Percentiles rank a stretch among this genome's conserved stretches.
Evolutionary conservation across 2,797 vertebrate genomes (phyloP).

Genomic region (Molossus molossus): DNA sequence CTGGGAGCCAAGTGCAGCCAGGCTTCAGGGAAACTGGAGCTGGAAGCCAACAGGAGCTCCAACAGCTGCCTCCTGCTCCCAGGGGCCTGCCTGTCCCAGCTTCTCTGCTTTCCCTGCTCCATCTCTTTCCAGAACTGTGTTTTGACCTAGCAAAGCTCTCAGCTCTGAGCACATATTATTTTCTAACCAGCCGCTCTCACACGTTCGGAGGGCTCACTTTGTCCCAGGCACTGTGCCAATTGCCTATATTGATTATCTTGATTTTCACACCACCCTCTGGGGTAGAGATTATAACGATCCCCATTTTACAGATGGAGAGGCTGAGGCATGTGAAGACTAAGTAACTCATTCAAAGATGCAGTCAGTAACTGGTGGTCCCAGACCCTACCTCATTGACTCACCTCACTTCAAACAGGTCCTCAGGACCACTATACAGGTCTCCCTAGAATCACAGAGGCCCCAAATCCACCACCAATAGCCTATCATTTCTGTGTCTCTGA

Average conservation of each 20-base stretch:
- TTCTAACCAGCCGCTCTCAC: background rate
- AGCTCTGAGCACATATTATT: background rate
- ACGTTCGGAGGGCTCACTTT: background rate
- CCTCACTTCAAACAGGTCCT: background rate
- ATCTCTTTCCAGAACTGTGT: background rate
- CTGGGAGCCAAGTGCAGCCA: conserved; percentile 64
- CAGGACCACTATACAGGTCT: background rate
- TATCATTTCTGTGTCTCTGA: background rate
- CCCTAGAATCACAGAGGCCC: background rate
- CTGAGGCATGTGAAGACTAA: background rate
- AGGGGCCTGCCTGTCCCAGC: background rate
- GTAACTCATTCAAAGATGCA: conserved; percentile 14
- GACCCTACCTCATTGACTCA: background rate
- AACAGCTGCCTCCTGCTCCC: background rate
- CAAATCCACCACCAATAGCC: background rate
- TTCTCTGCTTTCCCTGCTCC: background rate
- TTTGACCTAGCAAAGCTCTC: background rate
- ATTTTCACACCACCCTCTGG: conserved; percentile 35
- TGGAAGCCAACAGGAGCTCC: background rate
- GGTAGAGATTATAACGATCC: background rate
- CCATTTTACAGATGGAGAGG: conserved; percentile 51
- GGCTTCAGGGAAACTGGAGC: conserved; percentile 61
- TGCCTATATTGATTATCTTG: background rate
- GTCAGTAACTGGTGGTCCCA: background rate
- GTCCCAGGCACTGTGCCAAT: background rate